Percentiles rank a stretch among this genome's conserved stretches.
Conservation (phyloP, 2,797 vertebrate species). For the Schizothorax lantsangensis region DNA sequence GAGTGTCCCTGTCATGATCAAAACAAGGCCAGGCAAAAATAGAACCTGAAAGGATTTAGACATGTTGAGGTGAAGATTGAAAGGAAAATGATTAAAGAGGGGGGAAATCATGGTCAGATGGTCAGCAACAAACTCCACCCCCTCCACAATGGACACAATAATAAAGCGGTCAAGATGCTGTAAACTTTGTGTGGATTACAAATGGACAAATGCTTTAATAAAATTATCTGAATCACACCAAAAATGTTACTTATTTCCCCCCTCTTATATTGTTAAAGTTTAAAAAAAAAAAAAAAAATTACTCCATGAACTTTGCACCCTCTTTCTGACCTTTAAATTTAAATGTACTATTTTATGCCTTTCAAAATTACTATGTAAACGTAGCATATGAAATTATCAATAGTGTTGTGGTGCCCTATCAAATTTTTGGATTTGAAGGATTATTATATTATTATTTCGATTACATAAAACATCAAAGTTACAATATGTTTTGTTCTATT, state of each 20-base stretch:
- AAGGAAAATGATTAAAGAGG: conserved; percentile 58
- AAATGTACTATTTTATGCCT: neutral
- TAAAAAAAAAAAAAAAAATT: too few relatives aligned
- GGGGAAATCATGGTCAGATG: conserved; percentile 27
- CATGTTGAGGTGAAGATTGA: conserved; percentile 59
- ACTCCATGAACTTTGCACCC: neutral
- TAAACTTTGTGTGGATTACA: conserved; percentile 19
- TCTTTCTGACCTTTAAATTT: neutral
- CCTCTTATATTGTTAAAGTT: neutral
- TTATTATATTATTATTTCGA: neutral
- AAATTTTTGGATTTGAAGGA: neutral
- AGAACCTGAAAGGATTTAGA: conserved; percentile 58
- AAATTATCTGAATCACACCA: neutral
- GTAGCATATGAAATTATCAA: neutral
- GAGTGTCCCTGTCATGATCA: conserved; percentile 56
- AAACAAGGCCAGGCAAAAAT: conserved; percentile 59
- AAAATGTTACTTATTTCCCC: neutral
- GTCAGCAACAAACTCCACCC: neutral
- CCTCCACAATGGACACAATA: neutral
- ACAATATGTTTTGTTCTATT: neutral
- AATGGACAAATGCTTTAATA: neutral
- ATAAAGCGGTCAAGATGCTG: neutral
- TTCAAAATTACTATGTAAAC: neutral
- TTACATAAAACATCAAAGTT: neutral
- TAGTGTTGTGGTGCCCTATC: neutral